Percentiles rank a stretch among this genome's conserved stretches.
phyloP scores from a whole-genome alignment of 2,888 invertebrate genomes.

The Hololepta plana region DNA sequence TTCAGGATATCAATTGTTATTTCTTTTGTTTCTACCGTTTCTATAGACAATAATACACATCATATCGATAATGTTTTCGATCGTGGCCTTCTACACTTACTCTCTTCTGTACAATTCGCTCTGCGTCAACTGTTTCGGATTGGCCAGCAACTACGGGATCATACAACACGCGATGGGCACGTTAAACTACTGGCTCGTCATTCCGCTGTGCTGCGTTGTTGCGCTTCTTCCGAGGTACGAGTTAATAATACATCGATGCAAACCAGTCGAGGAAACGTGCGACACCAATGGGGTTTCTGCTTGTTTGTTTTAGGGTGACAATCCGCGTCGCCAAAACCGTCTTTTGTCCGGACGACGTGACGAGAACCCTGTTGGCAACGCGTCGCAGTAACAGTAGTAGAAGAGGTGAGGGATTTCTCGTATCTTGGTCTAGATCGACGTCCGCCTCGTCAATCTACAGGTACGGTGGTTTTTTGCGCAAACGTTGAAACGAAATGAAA shows the following conservation, averaged over 20 bases:
- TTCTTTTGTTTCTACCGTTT: conserved; percentile 11
- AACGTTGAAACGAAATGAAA: too few relatives aligned
- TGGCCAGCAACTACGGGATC: conserved; percentile 80
- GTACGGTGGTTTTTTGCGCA: conserved; percentile 18
- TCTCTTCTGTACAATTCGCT: conserved; percentile 69
- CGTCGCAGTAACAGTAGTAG: conserved; percentile 29
- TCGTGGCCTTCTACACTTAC: conserved; percentile 66
- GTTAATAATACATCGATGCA: conserved; percentile 8
- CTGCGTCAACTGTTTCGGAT: conserved; percentile 61
- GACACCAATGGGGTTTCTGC: conserved; percentile 5
- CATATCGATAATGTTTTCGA: conserved; percentile 56
- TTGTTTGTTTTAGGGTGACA: conserved; percentile 37
- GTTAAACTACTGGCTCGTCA: conserved; percentile 65
- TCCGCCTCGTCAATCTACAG: conserved; percentile 41
- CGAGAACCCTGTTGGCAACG: conserved; percentile 45
- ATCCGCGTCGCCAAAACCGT: conserved; percentile 50
- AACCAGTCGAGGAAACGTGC: too few relatives aligned
- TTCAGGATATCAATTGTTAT: not conserved
- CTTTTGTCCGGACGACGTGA: conserved; percentile 55
- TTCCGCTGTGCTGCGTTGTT: conserved; percentile 55
- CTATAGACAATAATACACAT: conserved; percentile 74
- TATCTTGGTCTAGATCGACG: conserved; percentile 41
- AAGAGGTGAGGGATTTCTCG: conserved; percentile 42
- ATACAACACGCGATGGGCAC: conserved; percentile 58
- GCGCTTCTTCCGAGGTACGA: conserved; percentile 74